Evolutionary conservation across 2,888 invertebrate species (phyloP).

Genomic region (Pherbina coryleti): DNA sequence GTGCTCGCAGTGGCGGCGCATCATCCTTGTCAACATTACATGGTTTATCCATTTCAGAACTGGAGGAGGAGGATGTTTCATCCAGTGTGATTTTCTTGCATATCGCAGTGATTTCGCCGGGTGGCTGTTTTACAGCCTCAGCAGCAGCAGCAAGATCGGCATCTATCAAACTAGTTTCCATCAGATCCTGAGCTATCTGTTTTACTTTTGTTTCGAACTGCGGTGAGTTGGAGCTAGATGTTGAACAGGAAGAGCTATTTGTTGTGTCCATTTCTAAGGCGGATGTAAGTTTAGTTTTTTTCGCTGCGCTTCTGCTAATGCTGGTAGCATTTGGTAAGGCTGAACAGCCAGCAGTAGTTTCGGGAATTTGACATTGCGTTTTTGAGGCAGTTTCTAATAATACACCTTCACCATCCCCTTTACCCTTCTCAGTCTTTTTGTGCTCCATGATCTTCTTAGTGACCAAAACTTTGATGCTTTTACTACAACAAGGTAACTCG

Average conservation of each 20-base stretch:
- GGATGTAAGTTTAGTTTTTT: neutral
- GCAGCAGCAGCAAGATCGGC: slow-evolving; percentile 30
- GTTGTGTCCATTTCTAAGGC: neutral
- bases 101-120: neutral
- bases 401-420: slow-evolving; percentile 24
- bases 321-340: neutral
- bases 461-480: slow-evolving; percentile 36
- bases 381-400: slow-evolving; percentile 3
- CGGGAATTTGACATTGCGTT: neutral
- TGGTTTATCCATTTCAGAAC: slow-evolving; percentile 42
- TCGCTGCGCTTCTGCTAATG: neutral
- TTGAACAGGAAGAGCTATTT: neutral
- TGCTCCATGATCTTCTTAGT: slow-evolving; percentile 29
- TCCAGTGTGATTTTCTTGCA: slow-evolving; percentile 27
- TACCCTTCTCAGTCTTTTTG: slow-evolving; percentile 55
- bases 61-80: slow-evolving; percentile 35
- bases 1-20: slow-evolving; percentile 40
- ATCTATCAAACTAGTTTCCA: slow-evolving; percentile 62
- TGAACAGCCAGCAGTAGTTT: neutral
- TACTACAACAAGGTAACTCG: slow-evolving; percentile 50
- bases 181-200: slow-evolving; percentile 64
- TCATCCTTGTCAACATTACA: neutral
- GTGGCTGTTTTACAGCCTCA: neutral
- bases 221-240: slow-evolving; percentile 8
- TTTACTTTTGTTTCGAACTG: slow-evolving; percentile 63